phyloP scores from a whole-genome alignment of 2,113 vertebrate genomes.

The Cyanoramphus novaezelandiae region DNA sequence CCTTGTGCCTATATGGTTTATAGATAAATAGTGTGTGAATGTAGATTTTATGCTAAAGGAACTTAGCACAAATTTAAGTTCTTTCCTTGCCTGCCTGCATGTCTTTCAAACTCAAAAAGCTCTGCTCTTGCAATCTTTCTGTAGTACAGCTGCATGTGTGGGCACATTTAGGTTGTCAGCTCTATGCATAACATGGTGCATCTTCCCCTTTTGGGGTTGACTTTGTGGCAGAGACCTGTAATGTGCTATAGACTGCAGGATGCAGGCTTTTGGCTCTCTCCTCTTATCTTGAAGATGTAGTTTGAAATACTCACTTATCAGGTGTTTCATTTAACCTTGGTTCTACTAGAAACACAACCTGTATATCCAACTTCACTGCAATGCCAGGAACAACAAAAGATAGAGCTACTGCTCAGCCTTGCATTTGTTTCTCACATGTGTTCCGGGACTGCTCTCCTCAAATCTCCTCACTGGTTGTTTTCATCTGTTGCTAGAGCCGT shows the following conservation, averaged over 20 bases:
- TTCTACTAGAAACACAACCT: conserved; percentile 14
- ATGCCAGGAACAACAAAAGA: conserved; percentile 39
- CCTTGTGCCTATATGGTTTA: not conserved
- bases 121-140: conserved; percentile 14
- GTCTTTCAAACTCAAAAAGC: not conserved
- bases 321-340: conserved; percentile 44
- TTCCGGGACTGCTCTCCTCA: conserved; percentile 39
- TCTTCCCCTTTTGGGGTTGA: not conserved
- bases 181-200: not conserved
- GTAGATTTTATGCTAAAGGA: not conserved
- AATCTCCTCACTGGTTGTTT: conserved; percentile 15
- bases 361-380: not conserved
- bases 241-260: not conserved
- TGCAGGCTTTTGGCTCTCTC: not conserved
- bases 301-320: not conserved
- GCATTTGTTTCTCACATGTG: conserved; percentile 21
- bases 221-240: not conserved
- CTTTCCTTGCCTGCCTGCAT: not conserved
- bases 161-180: conserved; percentile 20
- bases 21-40: not conserved
- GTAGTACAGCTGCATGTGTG: conserved; percentile 5
- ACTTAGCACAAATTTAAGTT: not conserved
- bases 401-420: not conserved
- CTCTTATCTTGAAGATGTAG: not conserved
- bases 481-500: conserved; percentile 12